Evolutionary conservation across 1,140 invertebrate species (phyloP).

Genomic region (Hylyphantes graminicola): DNA sequence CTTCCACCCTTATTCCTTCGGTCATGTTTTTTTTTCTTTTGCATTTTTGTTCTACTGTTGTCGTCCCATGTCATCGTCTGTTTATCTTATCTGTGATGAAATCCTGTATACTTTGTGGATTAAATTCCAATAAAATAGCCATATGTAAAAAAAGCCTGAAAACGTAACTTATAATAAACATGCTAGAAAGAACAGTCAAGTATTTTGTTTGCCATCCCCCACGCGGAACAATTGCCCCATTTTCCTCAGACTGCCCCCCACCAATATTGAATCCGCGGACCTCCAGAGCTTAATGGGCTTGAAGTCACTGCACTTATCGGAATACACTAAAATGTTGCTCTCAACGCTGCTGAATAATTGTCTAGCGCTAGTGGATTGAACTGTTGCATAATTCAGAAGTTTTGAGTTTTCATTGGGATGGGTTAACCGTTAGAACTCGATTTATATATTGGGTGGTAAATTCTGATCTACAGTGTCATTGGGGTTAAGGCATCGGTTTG

Average conservation of each 20-base stretch:
- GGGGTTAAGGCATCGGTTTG: too few relatives aligned
- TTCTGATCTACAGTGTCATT: neutral
- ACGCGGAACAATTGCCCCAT: neutral
- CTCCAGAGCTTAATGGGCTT: neutral
- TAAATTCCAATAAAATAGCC: too few relatives aligned
- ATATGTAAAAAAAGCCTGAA: too few relatives aligned
- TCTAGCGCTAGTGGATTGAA: neutral
- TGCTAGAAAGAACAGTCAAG: too few relatives aligned
- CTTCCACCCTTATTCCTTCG: too few relatives aligned
- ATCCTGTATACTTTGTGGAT: too few relatives aligned
- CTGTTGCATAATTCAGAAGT: constrained; percentile 5
- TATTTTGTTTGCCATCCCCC: too few relatives aligned
- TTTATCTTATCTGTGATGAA: too few relatives aligned
- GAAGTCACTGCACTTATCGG: neutral
- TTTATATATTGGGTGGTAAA: constrained; percentile 8
- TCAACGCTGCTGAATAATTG: constrained; percentile 2
- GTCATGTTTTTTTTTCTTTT: too few relatives aligned
- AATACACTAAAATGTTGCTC: neutral
- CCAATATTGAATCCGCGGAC: neutral
- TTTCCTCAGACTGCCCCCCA: neutral
- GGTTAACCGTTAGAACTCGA: constrained; percentile 22
- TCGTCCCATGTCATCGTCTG: too few relatives aligned
- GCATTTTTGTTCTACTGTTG: too few relatives aligned
- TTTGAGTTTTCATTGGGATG: constrained; percentile 9
- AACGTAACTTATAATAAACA: too few relatives aligned